Evolutionary conservation across 2,113 vertebrate species (phyloP).

Genomic region (Rhagologus leucostigma): DNA sequence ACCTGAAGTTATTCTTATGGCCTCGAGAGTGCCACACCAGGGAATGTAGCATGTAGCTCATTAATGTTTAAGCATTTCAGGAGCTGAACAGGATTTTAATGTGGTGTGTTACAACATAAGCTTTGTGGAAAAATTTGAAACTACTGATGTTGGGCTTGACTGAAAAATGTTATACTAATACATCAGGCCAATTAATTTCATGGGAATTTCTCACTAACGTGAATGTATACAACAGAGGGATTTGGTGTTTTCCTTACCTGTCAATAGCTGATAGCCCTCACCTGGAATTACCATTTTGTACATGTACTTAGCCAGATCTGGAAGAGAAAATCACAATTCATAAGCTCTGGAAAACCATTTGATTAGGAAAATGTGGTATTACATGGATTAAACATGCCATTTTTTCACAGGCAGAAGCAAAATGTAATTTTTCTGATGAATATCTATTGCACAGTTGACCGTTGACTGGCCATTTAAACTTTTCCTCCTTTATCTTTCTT

Average conservation of each 20-base stretch:
- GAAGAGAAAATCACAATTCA: neutral
- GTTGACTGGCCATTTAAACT: neutral
- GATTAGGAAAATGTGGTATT: neutral
- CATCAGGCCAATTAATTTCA: neutral
- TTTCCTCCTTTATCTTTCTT: neutral
- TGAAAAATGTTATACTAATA: neutral
- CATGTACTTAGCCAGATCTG: neutral
- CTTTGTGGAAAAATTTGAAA: conserved; percentile 30
- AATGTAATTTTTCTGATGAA: neutral
- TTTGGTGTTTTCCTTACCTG: neutral
- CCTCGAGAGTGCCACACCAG: neutral
- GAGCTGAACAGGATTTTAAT: conserved; percentile 25
- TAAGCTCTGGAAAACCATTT: neutral
- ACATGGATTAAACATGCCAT: neutral
- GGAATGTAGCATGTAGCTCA: neutral
- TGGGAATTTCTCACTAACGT: neutral
- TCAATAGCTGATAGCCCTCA: neutral
- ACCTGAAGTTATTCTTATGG: conserved; percentile 32
- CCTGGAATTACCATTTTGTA: neutral
- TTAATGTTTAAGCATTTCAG: conserved; percentile 44
- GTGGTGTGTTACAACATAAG: neutral
- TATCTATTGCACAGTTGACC: neutral
- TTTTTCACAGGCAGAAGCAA: neutral
- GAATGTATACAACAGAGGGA: neutral
- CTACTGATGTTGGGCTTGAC: neutral